These are phyloP conservation scores for Huso huso DNA, from an alignment of 2,797 vertebrate genomes.

Conservation along the genomic window DNA sequence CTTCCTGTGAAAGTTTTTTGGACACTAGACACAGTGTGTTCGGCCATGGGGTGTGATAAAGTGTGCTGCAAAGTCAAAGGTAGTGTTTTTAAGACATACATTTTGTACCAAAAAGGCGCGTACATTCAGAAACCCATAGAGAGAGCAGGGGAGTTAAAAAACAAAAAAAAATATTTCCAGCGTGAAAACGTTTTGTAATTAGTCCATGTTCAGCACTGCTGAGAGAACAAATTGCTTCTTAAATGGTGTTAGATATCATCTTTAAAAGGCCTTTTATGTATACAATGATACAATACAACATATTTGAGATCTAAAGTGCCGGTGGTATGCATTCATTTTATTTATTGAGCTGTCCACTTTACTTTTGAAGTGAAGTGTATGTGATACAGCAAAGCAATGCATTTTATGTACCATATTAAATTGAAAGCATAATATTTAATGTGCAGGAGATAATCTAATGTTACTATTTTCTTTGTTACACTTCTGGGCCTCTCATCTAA, in stretches of 20 bases:
- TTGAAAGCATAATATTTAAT: constrained; percentile 78
- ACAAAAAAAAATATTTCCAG: constrained; percentile 31
- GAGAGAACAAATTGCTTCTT: constrained; percentile 66
- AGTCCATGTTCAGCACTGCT: constrained; percentile 60
- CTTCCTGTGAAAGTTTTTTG: constrained; percentile 45
- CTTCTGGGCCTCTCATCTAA: background rate
- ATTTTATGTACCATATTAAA: constrained; percentile 71
- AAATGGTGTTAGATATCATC: constrained; percentile 74
- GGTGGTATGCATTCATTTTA: constrained; percentile 74
- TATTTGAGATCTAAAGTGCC: constrained; percentile 63
- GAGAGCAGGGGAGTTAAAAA: constrained; percentile 52
- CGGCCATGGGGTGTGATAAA: constrained; percentile 58
- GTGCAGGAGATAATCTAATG: constrained; percentile 61
- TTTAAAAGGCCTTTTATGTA: constrained; percentile 76
- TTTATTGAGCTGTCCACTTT: constrained; percentile 64
- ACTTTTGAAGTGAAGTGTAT: constrained; percentile 69
- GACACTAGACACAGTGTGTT: constrained; percentile 52
- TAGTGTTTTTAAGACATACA: constrained; percentile 67
- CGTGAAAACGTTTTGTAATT: constrained; percentile 57
- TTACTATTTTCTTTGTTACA: constrained; percentile 45
- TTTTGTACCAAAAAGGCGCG: constrained; percentile 42
- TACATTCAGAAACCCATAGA: constrained; percentile 31
- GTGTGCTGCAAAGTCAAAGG: constrained; percentile 51
- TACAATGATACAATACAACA: constrained; percentile 57
- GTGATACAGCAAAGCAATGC: constrained; percentile 57